Percentiles rank a stretch among this genome's conserved stretches.
These are phyloP conservation scores for Ips typographus DNA, from an alignment of 1,140 invertebrate genomes.

Conservation along the genomic window DNA sequence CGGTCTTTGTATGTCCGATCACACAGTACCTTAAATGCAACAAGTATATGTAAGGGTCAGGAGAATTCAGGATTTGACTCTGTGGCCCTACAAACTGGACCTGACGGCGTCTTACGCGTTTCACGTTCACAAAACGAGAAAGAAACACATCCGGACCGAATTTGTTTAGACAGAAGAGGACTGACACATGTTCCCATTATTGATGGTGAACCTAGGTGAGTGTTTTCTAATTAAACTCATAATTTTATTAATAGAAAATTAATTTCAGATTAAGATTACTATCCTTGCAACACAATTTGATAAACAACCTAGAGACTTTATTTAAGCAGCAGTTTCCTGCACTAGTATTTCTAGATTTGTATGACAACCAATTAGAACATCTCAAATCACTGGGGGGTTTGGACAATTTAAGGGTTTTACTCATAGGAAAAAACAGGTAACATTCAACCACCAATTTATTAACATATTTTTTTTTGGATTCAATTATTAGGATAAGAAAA, in stretches of 20 bases:
- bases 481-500: constrained; percentile 62
- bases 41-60: constrained; percentile 39
- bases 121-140: constrained; percentile 66
- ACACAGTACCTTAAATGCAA: constrained; percentile 56
- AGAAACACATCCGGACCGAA: constrained; percentile 74
- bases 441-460: constrained; percentile 1
- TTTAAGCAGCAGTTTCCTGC: constrained; percentile 64
- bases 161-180: constrained; percentile 74
- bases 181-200: constrained; percentile 77
- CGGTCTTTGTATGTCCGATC: constrained; percentile 56
- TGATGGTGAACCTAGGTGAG: constrained; percentile 61
- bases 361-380: constrained; percentile 90
- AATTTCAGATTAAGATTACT: constrained; percentile 70
- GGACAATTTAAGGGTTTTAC: constrained; percentile 76
- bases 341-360: constrained; percentile 89
- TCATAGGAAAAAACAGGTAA: constrained; percentile 85
- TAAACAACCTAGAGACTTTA: constrained; percentile 72
- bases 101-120: constrained; percentile 58
- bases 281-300: constrained; percentile 88
- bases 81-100: constrained; percentile 44
- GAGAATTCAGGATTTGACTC: constrained; percentile 36
- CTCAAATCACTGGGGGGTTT: constrained; percentile 75
- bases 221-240: neutral
- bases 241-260: constrained; percentile 2
- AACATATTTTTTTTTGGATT: neutral